Evolutionary conservation across 2,888 invertebrate genomes (phyloP), one percentile per base, ranked within the genome.

Genomic region (Cantharis rustica): DNA sequence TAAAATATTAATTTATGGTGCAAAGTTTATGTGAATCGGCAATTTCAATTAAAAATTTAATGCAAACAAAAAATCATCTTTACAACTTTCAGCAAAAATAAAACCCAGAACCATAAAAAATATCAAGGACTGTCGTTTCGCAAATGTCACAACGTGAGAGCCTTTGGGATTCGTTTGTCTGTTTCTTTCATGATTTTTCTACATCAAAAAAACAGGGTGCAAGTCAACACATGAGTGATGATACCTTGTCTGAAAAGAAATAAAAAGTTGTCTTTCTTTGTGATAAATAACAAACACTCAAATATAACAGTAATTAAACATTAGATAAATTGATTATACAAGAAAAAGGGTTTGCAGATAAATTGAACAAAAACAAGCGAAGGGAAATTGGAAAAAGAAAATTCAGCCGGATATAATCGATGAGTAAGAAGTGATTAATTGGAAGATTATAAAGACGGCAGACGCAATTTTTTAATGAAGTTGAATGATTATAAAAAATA

Each of bases 301-400:
- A 68, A 70, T 71, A 73, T 75, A 76, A 72, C 72, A 71, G 75
- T 78, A 79, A 79, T 79, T 79, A 79, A 76, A 78, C 76, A 78
- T 76, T 78, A 74, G 72, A 72, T 75, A 78, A 72, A 79, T 79
- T 79, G 77, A 78, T 78, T 76, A 76, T 66, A 71, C 71, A 63
- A 63, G 64, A 71, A 71, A 26, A 31, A 31, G 26, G 31, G 63
- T 16, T 31, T 16, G 11, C 63, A 31, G 64, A 71, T 63, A 71
- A 71, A 71, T 71, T 27, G 71, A n/a, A 31, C 64, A 71, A 71
- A 64, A 71, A 71, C 71, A 16, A 66, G 64, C 23, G 20, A 15
- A 64, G 64, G 71, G 64, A 71, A 71, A 64, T 64, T 71, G 63
- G 31, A 71, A 26, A 71, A 71, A 64, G 71, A 63, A 71, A 71